Base-by-base conservation (phyloP, 1,140 invertebrate species). In the Pectinophora gossypiella region DNA sequence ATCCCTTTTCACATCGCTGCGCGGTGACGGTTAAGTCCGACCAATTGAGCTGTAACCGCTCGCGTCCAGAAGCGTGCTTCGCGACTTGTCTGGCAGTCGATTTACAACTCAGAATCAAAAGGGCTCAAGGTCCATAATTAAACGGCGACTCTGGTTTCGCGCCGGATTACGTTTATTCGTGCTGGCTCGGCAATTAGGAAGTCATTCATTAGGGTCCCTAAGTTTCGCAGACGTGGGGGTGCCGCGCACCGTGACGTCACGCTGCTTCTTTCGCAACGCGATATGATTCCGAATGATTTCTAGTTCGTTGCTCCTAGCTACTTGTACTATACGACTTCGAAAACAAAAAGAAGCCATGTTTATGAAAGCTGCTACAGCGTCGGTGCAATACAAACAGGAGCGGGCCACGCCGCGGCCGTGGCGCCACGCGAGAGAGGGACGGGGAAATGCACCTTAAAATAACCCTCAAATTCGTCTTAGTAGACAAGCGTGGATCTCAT, bases 141-240 rank as follows among this genome's bases (percentile, higher is more conserved):
- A 82, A 77, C 62, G 69, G 47, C 56, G 76, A 44, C 56, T 58
- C 48, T 12, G 48, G 49, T 77, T 75, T 73, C 71, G 72, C 68
- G 70, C 76, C 76, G 76, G 76, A 81, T 78, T 80, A 78, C 72
- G 72, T 73, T 81, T 81, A 77, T 83, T 81, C 76, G 77, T 79
- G 77, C 69, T 72, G 70, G 74, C 64, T 80, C 83, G 79, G 80
- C 83, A 86, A 86, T 86, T 86, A 86, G 83, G 83, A 85, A 86
- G 83, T 86, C 74, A 76, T 81, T 86, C 83, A 86, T 86, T 86
- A 86, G 72, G 80, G 74, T 86, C 83, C 83, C 83, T 86, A 86
- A 84, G 83, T 86, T 86, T 83, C 68, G 83, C 80, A 86, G 83
- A 86, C 83, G 79, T 74, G 76, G 78, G 83, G 83, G 83, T 86